Percentiles rank a stretch among this genome's conserved stretches.
Evolutionary conservation across 1,140 invertebrate genomes (phyloP).

Genomic region (Drosophila yakuba): DNA sequence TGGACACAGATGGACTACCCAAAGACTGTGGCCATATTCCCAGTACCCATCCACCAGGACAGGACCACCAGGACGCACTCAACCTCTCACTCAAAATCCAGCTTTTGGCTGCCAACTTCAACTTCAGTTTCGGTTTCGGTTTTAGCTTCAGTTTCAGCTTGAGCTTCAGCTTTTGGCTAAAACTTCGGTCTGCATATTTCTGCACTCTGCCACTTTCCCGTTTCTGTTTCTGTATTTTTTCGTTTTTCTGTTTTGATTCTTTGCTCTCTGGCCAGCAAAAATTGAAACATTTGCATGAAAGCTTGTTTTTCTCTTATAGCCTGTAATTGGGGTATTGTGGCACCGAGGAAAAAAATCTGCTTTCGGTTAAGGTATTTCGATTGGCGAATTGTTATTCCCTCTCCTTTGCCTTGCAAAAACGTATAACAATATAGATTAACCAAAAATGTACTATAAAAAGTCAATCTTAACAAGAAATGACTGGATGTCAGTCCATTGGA

Average conservation of each 20-base stretch:
- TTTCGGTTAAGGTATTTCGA: not conserved
- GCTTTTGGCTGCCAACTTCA: conserved; percentile 5
- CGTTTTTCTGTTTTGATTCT: not conserved
- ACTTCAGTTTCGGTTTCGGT: conserved; percentile 16
- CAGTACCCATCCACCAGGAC: not conserved
- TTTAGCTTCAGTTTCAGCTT: conserved; percentile 21
- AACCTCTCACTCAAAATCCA: conserved; percentile 12
- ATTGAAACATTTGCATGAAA: conserved; percentile 68
- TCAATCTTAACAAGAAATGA: too few species aligned
- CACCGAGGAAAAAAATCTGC: conserved; percentile 3
- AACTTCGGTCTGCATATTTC: conserved; percentile 37
- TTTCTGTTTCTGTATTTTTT: not conserved
- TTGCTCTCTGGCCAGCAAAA: conserved; percentile 7
- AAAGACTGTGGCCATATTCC: not conserved
- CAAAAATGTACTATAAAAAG: too few species aligned
- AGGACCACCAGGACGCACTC: conserved; percentile 6
- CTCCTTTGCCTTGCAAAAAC: too few species aligned
- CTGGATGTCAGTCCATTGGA: too few species aligned
- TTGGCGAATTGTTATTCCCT: conserved; percentile 1
- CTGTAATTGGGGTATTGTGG: conserved; percentile 20
- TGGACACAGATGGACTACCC: conserved; percentile 25
- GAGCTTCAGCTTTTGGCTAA: conserved; percentile 28
- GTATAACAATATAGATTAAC: too few species aligned
- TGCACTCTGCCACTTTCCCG: conserved; percentile 20
- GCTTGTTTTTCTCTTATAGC: conserved; percentile 41